Base-by-base conservation (phyloP, 2,888 invertebrate species). In the Euproctis similis region DNA sequence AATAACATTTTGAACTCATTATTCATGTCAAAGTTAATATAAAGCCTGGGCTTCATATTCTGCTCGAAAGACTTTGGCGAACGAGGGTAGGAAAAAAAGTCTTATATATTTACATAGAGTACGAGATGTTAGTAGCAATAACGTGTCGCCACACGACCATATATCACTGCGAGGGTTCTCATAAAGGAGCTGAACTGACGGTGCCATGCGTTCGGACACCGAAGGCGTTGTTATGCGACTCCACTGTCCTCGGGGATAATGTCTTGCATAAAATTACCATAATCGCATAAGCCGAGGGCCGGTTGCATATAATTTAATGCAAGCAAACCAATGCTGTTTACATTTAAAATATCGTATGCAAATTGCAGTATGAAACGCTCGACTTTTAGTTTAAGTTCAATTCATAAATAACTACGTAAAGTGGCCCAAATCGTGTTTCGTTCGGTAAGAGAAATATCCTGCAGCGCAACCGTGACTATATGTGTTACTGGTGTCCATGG, bases 261-360 rank as follows among this genome's bases (percentile, higher is more conserved):
- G 75, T 76, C 80, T 81, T 75, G 77, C 78, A 82, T 82, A 78
- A 77, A 81, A 81, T 82, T 67, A 66, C 67, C 69, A 57, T 78
- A 76, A 81, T 76, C 77, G 69, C 61, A 65, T 71, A 68, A 73
- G 73, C 63, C 69, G 67, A 74, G 67, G 66, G 69, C 67, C 65
- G 69, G 70, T 70, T 64, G 70, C 68, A 70, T 74, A n/a, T n/a
- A 74, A 72, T 70, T 68, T 73, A 69, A 68, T 67, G 66, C 65
- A 68, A 67, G 64, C 61, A 62, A 63, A n/a, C 60, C 67, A 57
- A 63, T 67, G 67, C 62, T 62, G 57, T 60, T 63, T 60, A 55
- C 62, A 59, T 53, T 59, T 48, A 53, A 59, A 58, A 54, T 42
- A 53, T 59, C 55, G 51, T 36, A 40, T 37, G 29, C 54, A 59